phyloP scores from a whole-genome alignment of 2,113 vertebrate species.

The Cephalopholis sonnerati region DNA sequence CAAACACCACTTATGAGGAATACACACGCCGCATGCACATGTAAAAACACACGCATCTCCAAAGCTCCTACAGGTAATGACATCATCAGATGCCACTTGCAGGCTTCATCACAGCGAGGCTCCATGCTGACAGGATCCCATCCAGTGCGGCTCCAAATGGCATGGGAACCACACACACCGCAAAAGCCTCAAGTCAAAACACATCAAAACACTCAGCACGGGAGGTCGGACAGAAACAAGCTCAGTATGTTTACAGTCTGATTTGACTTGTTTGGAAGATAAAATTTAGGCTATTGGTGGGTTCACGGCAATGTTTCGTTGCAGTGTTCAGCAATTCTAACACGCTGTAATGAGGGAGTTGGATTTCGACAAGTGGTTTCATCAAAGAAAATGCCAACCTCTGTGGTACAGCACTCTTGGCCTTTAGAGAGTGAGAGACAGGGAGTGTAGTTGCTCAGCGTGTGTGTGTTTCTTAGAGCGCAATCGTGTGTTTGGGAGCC shows the following conservation, averaged over 20 bases:
- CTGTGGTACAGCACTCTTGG: conserved; percentile 57
- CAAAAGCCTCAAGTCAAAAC: conserved; percentile 77
- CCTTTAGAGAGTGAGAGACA: conserved; percentile 53
- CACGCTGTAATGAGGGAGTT: conserved; percentile 64
- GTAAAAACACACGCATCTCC: not conserved
- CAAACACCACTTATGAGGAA: conserved; percentile 35
- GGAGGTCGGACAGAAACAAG: conserved; percentile 66
- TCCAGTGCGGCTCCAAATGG: conserved; percentile 53
- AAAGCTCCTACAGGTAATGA: conserved; percentile 50
- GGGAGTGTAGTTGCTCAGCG: conserved; percentile 32
- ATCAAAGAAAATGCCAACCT: conserved; percentile 71
- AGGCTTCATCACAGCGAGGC: conserved; percentile 52
- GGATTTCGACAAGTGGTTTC: conserved; percentile 73
- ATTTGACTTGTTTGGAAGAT: conserved; percentile 66
- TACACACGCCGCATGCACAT: not conserved
- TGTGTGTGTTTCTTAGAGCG: conserved; percentile 39
- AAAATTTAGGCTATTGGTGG: conserved; percentile 36
- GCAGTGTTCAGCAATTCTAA: conserved; percentile 47
- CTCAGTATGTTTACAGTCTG: conserved; percentile 66
- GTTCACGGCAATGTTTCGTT: conserved; percentile 51
- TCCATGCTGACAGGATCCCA: conserved; percentile 57
- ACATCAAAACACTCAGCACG: conserved; percentile 68
- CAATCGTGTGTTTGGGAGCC: conserved; percentile 63
- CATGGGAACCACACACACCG: conserved; percentile 54
- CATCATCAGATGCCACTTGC: conserved; percentile 64